These are phyloP conservation scores for Peromyscus aztecus DNA, from an alignment of 2,797 vertebrate genomes.

Conservation along the genomic window DNA sequence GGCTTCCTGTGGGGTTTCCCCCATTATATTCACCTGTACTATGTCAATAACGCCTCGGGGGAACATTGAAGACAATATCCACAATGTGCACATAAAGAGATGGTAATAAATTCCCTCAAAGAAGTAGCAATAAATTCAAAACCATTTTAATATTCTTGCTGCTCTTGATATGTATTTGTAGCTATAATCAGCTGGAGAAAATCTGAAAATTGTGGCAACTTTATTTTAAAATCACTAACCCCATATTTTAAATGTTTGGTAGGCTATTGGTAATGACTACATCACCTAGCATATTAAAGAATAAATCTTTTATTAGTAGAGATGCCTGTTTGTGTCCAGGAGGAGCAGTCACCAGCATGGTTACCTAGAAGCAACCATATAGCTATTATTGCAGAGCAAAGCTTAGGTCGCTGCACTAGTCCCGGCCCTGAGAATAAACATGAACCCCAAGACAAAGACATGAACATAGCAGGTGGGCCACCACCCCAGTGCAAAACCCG, in stretches of 20 bases:
- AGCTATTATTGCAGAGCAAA: conserved; percentile 73
- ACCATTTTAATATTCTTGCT: conserved; percentile 47
- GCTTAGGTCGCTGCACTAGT: conserved; percentile 76
- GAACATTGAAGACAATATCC: conserved; percentile 13
- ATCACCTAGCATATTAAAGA: conserved; percentile 49
- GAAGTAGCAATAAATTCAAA: conserved; percentile 70
- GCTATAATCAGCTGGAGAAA: conserved; percentile 22
- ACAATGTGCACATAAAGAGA: conserved; percentile 48
- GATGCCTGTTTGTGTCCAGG: conserved; percentile 70
- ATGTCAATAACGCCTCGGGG: conserved; percentile 48
- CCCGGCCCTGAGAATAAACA: conserved; percentile 76
- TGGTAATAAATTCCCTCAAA: conserved; percentile 58
- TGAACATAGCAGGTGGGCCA: conserved; percentile 86
- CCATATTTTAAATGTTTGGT: background rate
- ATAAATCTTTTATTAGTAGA: conserved; percentile 73
- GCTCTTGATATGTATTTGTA: conserved; percentile 13
- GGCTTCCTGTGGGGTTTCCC: conserved; percentile 59
- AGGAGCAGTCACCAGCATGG: conserved; percentile 50
- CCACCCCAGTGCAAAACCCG: conserved; percentile 85
- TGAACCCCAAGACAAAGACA: conserved; percentile 84
- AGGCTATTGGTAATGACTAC: conserved; percentile 34
- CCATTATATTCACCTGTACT: conserved; percentile 45
- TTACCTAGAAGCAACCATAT: conserved; percentile 55
- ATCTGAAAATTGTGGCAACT: background rate
- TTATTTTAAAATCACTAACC: conserved; percentile 49